Base-by-base conservation (phyloP, 2,113 vertebrate genomes). In the Sakesphorus luctuosus region DNA sequence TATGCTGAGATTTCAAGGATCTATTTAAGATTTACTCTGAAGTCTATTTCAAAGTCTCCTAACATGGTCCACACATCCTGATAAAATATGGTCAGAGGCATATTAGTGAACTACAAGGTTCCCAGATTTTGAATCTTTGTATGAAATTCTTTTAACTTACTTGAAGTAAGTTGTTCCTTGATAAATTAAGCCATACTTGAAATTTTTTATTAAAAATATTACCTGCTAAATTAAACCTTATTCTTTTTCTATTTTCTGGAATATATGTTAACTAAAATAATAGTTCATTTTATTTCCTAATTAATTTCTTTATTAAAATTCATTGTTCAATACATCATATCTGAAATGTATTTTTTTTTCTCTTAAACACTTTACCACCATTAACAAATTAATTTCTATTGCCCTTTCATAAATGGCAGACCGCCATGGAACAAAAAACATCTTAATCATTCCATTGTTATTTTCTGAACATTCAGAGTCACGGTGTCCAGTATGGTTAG, bases 361-460 rank as follows among this genome's bases (percentile, higher is more conserved):
- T 75, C 90, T 91, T 72, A 61, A 93, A 89, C 17, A 79, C 3
- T 95, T 92, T 53, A 84, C 17, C 4, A 49, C 12, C 62, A 89
- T 89, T 95, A 95, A 87, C 15, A 91, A 91, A 89, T 89, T 79
- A 72, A 50, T 89, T 94, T 72, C 80, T 88, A 66, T 49, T 83
- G 18, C 28, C 7, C 8, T 84, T 95, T 89, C 29, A 76, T 85
- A 85, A 76, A 83, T 80, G 81, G 62, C 40, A 82, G 31, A 49
- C 16, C 66, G 65, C 43, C 71, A 80, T 66, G 24, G 62, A 83
- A 83, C 23, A 87, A 87, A 84, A 90, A n/a, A 0, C 21, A n/a
- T 35, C 29, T 82, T 89, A 82, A 77, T 73, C 17, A 79, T 75
- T 84, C 49, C 7, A 59, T 14, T 87, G 33, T 61, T 85, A 31